Conservation (phyloP, 2,797 vertebrate genomes). For the Tokudaia tokunoshimensis region DNA sequence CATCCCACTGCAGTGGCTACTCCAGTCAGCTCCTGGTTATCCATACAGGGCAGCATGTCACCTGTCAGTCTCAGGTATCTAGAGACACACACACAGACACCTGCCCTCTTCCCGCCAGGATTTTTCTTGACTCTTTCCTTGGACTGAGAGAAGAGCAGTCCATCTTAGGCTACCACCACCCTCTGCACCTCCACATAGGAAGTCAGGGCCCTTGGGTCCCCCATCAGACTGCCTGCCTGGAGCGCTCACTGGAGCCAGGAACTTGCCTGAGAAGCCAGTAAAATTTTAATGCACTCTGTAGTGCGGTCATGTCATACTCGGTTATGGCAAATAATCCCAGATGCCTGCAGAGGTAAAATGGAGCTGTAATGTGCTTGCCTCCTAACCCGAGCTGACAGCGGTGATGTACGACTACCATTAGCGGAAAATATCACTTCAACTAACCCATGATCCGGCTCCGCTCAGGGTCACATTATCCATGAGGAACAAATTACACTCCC, state of each 20-base stretch:
- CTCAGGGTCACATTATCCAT: slow-evolving; percentile 99
- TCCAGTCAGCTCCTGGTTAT: not conserved
- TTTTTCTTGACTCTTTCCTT: slow-evolving; percentile 6
- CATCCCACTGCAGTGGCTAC: not conserved
- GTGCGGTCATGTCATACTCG: slow-evolving; percentile 99
- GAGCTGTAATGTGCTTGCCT: slow-evolving; percentile 99
- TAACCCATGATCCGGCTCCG: slow-evolving; percentile 99
- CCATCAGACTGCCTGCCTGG: slow-evolving; percentile 92
- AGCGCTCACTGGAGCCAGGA: slow-evolving; percentile 91
- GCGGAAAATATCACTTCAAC: slow-evolving; percentile 99
- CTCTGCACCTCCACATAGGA: slow-evolving; percentile 88
- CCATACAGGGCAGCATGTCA: not conserved
- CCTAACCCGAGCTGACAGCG: slow-evolving; percentile 99
- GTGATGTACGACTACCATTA: slow-evolving; percentile 99
- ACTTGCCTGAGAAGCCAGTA: slow-evolving; percentile 96
- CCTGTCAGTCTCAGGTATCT: not conserved
- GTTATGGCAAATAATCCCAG: slow-evolving; percentile 99
- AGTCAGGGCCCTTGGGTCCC: slow-evolving; percentile 91
- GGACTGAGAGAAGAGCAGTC: slow-evolving; percentile 75
- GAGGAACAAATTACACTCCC: slow-evolving; percentile 99
- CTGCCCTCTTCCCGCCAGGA: not conserved
- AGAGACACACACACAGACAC: not conserved
- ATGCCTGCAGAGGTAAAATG: slow-evolving; percentile 99
- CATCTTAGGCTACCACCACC: slow-evolving; percentile 89
- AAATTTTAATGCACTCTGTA: slow-evolving; percentile 99